A percentile compares a stretch with the other conserved stretches of the same genome.
Conservation (phyloP, 1,140 invertebrate genomes). For the Telenomus remus region DNA sequence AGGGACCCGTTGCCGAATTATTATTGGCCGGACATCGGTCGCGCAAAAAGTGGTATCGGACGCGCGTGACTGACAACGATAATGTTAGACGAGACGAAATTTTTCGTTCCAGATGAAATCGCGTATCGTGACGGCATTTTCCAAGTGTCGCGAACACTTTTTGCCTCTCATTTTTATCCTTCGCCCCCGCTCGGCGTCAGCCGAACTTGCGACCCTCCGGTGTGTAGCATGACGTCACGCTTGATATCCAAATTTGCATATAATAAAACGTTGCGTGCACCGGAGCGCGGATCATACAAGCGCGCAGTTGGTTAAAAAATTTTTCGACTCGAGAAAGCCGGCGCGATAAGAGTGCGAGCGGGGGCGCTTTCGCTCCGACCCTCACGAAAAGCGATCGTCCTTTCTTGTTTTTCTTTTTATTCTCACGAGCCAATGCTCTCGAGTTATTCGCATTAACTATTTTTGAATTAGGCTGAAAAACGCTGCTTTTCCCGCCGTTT, state of each 20-base stretch:
- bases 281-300: slow-evolving; percentile 20
- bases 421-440: slow-evolving; percentile 31
- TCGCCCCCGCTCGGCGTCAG: neutral
- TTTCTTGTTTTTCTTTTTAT: slow-evolving; percentile 33
- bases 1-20: neutral
- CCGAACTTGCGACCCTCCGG: neutral
- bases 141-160: slow-evolving; percentile 64
- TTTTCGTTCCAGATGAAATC: slow-evolving; percentile 9
- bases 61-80: slow-evolving; percentile 52
- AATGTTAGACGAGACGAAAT: slow-evolving; percentile 39
- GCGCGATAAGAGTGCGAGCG: slow-evolving; percentile 18
- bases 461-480: slow-evolving; percentile 58
- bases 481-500: slow-evolving; percentile 13
- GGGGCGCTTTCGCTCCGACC: slow-evolving; percentile 17
- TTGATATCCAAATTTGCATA: slow-evolving; percentile 66
- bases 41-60: slow-evolving; percentile 24
- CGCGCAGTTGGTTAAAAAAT: neutral
- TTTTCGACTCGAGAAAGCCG: slow-evolving; percentile 20
- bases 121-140: slow-evolving; percentile 64
- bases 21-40: neutral
- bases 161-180: neutral
- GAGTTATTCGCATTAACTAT: slow-evolving; percentile 62
- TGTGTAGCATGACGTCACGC: slow-evolving; percentile 48
- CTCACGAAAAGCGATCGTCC: slow-evolving; percentile 37
- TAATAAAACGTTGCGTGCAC: slow-evolving; percentile 68